Conservation (phyloP, 2,797 vertebrate genomes). For the Esox lucius region DNA sequence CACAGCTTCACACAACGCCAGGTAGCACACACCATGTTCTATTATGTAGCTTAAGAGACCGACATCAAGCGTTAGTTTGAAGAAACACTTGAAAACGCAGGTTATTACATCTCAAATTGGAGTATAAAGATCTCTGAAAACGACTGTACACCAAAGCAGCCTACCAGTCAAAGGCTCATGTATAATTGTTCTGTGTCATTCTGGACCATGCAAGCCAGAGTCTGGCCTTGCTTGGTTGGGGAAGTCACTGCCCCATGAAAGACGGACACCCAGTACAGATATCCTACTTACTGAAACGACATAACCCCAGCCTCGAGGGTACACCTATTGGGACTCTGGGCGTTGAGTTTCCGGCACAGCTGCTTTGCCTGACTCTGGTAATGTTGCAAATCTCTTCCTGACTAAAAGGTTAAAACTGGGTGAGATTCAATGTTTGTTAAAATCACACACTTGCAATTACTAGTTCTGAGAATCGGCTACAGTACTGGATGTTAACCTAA, state of each 20-base stretch:
- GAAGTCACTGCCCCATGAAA: not conserved
- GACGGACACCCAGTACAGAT: not conserved
- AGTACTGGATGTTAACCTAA: not conserved
- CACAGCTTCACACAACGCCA: constrained; percentile 85
- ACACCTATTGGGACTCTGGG: constrained; percentile 88
- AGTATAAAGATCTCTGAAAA: not conserved
- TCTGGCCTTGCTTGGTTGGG: not conserved
- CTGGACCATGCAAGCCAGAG: not conserved
- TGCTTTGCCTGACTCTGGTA: constrained; percentile 94
- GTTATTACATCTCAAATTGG: no score
- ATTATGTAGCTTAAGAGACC: constrained; percentile 81
- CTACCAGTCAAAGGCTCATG: not conserved
- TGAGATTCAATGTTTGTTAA: not conserved
- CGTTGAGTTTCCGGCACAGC: constrained; percentile 87
- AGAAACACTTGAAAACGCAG: not conserved
- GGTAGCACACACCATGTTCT: constrained; percentile 88
- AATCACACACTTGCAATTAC: not conserved
- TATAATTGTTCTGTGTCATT: not conserved
- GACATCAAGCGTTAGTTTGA: not conserved
- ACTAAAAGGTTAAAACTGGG: constrained; percentile 64
- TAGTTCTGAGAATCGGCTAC: not conserved
- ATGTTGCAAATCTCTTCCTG: constrained; percentile 86
- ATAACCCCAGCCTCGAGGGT: constrained; percentile 86
- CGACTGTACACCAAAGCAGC: not conserved
- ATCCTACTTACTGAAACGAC: constrained; percentile 87